Evolutionary conservation across 2,797 vertebrate genomes (phyloP), one percentile per base, ranked within the genome.

Genomic region (Chromis chromis): DNA sequence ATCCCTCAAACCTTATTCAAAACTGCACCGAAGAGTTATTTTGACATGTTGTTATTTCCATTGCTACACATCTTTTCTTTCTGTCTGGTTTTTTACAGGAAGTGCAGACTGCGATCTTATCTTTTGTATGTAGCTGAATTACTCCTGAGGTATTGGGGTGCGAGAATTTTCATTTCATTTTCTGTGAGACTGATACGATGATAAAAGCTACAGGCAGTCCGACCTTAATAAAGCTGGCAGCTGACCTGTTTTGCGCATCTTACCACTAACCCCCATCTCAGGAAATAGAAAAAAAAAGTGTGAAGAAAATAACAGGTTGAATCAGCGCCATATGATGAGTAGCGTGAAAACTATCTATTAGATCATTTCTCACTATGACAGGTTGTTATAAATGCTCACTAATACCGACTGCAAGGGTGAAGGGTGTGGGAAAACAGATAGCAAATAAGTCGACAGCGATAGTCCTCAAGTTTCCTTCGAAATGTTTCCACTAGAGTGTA

Each of bases 21-120:
- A 21, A 3, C 16, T 42, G 13, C 14, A 25, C 49, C 4, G 2
- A 4, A 52, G 40, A 1, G 22, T n/a, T 19, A 28, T 28, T 54
- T 28, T 28, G 14, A 49, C 3, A 42, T 39, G 8, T 42, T 25
- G 25, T 25, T 25, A 25, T 50, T 8, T 55, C 27, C 33, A 14
- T 67, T 55, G 14, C 24, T 55, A 27, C 24, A 56, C 1, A 48
- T 72, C 6, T 46, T 46, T 46, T 46, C 13, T 36, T 19, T 54
- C 49, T 25, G 14, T 16, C 56, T 16, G 33, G 21, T 64, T 75
- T 62, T 70, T 65, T 80, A 19, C 78, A 86, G 86, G 78, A 90
- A 86, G 72, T 86, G 75, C 52, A 85, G 77, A 65, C 65, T 57
- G 48, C 63, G 83, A 92, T 83, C 59, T 78, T 83, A 90, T 92